Percentiles rank a stretch among this genome's conserved stretches.
These are phyloP conservation scores for Drosophila burlai DNA, from an alignment of 1,140 invertebrate species.

Conservation along the genomic window DNA sequence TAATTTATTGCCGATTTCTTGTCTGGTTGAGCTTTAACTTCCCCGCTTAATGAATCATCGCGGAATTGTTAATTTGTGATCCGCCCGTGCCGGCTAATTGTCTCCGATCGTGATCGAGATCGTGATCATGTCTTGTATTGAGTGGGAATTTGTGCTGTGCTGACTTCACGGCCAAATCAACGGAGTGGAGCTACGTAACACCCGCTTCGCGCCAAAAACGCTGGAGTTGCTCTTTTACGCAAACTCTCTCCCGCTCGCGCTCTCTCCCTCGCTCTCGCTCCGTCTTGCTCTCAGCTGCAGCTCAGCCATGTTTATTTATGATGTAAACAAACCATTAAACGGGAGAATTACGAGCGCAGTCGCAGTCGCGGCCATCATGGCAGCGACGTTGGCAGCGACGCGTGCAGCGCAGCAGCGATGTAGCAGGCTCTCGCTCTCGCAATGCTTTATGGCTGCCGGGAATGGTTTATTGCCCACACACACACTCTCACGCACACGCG, in stretches of 20 bases:
- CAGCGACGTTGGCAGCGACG: conserved; percentile 47
- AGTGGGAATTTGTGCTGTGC: conserved; percentile 27
- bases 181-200: conserved; percentile 1
- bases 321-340: conserved; percentile 85
- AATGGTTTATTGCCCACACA: conserved; percentile 80
- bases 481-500: conserved; percentile 1
- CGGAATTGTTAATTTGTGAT: conserved; percentile 36
- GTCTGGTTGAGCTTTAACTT: background rate
- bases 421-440: conserved; percentile 51
- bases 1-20: background rate
- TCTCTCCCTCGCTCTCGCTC: conserved; percentile 15
- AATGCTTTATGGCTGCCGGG: conserved; percentile 83
- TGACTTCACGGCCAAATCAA: conserved; percentile 42
- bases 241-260: conserved; percentile 29
- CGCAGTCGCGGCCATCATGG: conserved; percentile 75
- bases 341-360: conserved; percentile 84
- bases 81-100: conserved; percentile 47
- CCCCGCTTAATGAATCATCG: conserved; percentile 19
- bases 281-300: conserved; percentile 37
- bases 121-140: conserved; percentile 51
- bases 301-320: conserved; percentile 85
- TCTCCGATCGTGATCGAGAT: conserved; percentile 51
- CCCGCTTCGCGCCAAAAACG: conserved; percentile 65
- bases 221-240: conserved; percentile 26
- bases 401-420: conserved; percentile 42